Percentiles rank a stretch among this genome's conserved stretches.
phyloP scores from a whole-genome alignment of 2,888 invertebrate genomes.

The Flexamia atlantica region DNA sequence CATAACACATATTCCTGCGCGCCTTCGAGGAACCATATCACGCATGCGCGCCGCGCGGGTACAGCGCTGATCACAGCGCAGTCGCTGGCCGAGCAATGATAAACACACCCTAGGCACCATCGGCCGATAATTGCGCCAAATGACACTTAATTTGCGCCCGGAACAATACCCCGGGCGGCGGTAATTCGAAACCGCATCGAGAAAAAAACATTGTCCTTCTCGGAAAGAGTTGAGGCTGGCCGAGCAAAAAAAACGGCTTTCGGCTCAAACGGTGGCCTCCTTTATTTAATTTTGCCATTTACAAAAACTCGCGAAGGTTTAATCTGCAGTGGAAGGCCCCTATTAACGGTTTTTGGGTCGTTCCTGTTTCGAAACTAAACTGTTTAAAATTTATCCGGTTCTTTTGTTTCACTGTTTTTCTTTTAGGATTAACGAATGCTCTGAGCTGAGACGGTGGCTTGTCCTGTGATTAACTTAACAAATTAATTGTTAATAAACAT shows the following conservation, averaged over 20 bases:
- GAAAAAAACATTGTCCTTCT: conserved; percentile 25
- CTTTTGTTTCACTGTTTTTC: no score
- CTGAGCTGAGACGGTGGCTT: no score
- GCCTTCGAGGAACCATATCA: no score
- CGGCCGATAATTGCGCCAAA: conserved; percentile 22
- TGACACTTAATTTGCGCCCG: conserved; percentile 47
- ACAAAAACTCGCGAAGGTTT: background rate
- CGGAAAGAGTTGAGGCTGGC: conserved; percentile 6
- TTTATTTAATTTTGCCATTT: background rate
- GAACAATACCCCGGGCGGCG: background rate
- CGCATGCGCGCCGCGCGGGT: no score
- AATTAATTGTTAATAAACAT: no score
- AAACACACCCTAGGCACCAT: background rate
- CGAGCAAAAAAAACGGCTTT: background rate
- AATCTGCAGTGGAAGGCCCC: background rate
- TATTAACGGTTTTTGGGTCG: no score
- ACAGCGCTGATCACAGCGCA: no score
- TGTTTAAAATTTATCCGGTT: no score
- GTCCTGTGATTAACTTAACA: no score
- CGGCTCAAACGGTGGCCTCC: conserved; percentile 10
- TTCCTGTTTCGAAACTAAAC: no score
- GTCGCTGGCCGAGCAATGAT: no score
- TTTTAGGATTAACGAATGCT: no score
- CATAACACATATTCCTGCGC: background rate
- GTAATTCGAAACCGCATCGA: conserved; percentile 19